These are phyloP conservation scores for Mormyrus iriodes DNA, from an alignment of 2,113 vertebrate genomes.

Conservation along the genomic window DNA sequence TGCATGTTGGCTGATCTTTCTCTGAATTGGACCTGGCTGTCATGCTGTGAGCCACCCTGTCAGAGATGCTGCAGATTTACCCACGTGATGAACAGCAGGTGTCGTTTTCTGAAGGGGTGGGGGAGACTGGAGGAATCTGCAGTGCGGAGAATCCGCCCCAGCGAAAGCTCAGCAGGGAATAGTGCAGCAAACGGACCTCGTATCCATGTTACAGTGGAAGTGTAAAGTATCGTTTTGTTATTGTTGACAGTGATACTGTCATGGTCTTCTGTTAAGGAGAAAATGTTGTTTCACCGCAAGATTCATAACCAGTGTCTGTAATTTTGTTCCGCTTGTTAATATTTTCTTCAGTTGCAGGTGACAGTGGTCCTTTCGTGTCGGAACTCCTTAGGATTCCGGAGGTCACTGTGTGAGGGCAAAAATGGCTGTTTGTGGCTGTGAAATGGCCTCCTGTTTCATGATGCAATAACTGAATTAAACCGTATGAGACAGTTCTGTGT, in stretches of 20 bases:
- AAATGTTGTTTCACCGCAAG: constrained; percentile 15
- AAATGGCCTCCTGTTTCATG: constrained; percentile 19
- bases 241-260: not conserved
- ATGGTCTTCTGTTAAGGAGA: constrained; percentile 17
- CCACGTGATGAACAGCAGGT: not conserved
- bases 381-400: constrained; percentile 19
- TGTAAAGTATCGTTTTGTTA: not conserved
- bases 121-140: constrained; percentile 22
- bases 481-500: not conserved
- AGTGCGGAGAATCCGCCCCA: constrained; percentile 34
- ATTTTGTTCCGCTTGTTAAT: constrained; percentile 20
- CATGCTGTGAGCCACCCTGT: not conserved
- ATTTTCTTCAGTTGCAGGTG: not conserved
- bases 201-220: constrained; percentile 16
- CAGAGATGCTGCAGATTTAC: not conserved
- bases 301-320: constrained; percentile 22
- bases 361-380: constrained; percentile 16
- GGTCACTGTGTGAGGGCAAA: constrained; percentile 16
- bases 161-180: constrained; percentile 18
- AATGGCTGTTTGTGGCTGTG: constrained; percentile 14
- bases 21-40: not conserved
- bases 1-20: not conserved
- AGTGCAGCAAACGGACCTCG: constrained; percentile 19
- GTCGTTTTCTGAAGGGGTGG: not conserved
- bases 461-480: constrained; percentile 25